Percentiles rank a stretch among this genome's conserved stretches.
Evolutionary conservation across 2,797 vertebrate genomes (phyloP).

Genomic region (Scyliorhinus canicula): DNA sequence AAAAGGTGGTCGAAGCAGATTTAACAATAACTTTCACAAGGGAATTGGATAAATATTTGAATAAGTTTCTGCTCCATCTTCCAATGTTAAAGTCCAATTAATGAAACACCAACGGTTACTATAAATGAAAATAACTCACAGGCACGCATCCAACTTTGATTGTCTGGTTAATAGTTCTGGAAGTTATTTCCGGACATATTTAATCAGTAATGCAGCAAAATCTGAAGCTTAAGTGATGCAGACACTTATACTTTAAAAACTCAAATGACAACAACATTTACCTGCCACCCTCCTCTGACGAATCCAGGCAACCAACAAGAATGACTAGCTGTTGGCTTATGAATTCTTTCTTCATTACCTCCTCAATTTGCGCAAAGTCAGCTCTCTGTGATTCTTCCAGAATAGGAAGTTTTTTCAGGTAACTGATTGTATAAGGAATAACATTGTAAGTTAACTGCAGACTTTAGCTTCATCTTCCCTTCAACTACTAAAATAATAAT

Average conservation of each 20-base stretch:
- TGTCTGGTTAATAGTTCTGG: background rate
- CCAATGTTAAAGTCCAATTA: background rate
- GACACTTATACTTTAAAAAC: background rate
- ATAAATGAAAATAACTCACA: background rate
- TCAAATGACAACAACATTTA: conserved; percentile 49
- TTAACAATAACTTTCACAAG: background rate
- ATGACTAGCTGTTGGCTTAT: conserved; percentile 85
- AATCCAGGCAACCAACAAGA: conserved; percentile 80
- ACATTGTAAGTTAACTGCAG: background rate
- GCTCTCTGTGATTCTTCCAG: conserved; percentile 74
- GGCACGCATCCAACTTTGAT: background rate
- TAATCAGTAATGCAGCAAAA: background rate
- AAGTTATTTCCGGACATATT: background rate
- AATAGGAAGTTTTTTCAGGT: conserved; percentile 69
- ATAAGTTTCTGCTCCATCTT: background rate
- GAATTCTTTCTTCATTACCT: conserved; percentile 89
- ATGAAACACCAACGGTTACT: background rate
- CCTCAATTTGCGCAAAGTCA: conserved; percentile 76
- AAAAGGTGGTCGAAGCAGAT: too few relatives aligned
- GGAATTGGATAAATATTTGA: background rate
- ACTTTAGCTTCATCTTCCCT: background rate
- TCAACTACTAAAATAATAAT: background rate
- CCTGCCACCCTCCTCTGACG: conserved; percentile 87
- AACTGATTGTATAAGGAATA: conserved; percentile 53
- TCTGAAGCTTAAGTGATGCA: background rate